Conservation (phyloP, 2,113 vertebrate genomes). For the Embiotoca jacksoni region DNA sequence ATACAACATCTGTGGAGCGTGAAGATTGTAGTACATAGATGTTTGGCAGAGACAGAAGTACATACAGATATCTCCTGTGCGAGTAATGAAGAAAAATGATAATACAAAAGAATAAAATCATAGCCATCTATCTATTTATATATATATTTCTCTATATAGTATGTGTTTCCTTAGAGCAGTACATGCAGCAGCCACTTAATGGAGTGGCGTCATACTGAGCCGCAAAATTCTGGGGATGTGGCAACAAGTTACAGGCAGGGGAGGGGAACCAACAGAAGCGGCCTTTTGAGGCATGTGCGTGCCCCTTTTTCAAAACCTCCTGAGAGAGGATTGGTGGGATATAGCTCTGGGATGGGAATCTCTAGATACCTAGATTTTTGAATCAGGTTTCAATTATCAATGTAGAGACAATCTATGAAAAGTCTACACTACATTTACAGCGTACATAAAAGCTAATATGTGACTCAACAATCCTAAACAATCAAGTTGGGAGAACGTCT, state of each 20-base stretch:
- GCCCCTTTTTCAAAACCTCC: slow-evolving; percentile 64
- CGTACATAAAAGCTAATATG: slow-evolving; percentile 70
- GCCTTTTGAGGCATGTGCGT: slow-evolving; percentile 59
- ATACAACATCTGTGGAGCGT: slow-evolving; percentile 78
- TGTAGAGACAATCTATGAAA: slow-evolving; percentile 65
- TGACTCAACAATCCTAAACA: slow-evolving; percentile 61
- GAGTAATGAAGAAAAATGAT: slow-evolving; percentile 82
- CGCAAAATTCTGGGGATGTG: slow-evolving; percentile 77
- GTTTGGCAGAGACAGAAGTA: slow-evolving; percentile 82
- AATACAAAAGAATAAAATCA: slow-evolving; percentile 86
- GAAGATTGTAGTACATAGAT: slow-evolving; percentile 80
- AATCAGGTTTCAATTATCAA: slow-evolving; percentile 47
- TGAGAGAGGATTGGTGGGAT: slow-evolving; percentile 72
- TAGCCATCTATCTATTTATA: slow-evolving; percentile 87
- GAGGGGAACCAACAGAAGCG: slow-evolving; percentile 74
- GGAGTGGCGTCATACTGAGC: slow-evolving; percentile 84
- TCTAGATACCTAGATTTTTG: slow-evolving; percentile 50
- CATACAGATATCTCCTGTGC: slow-evolving; percentile 82
- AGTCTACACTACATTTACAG: slow-evolving; percentile 67
- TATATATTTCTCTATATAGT: slow-evolving; percentile 88
- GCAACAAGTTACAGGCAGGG: slow-evolving; percentile 80
- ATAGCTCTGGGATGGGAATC: slow-evolving; percentile 51
- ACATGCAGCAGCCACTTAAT: slow-evolving; percentile 88
- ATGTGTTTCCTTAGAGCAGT: slow-evolving; percentile 85
- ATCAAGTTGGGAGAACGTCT: slow-evolving; percentile 58